Evolutionary conservation across 2,888 invertebrate species (phyloP).

Genomic region (Polyommatus iphigenia): DNA sequence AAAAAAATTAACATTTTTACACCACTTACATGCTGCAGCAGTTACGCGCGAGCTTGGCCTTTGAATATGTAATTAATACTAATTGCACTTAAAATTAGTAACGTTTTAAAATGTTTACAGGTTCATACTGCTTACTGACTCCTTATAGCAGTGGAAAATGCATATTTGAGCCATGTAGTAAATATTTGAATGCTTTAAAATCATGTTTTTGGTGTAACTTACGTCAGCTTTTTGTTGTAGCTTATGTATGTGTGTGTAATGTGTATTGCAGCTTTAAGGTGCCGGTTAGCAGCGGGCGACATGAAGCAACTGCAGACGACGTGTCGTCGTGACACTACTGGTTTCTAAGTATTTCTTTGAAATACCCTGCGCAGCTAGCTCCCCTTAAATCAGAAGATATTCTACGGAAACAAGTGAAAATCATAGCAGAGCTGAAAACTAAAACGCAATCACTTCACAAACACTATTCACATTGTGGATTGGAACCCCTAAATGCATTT

Average conservation of each 20-base stretch:
- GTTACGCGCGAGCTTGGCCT: background rate
- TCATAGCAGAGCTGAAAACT: background rate
- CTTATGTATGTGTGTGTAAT: too few species aligned
- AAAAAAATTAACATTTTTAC: background rate
- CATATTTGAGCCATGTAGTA: background rate
- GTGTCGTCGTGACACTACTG: too few species aligned
- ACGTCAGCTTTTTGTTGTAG: too few species aligned
- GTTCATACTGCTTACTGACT: background rate
- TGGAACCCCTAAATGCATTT: slow-evolving; percentile 7
- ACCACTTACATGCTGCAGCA: background rate
- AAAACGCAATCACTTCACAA: background rate
- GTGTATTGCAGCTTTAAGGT: too few species aligned
- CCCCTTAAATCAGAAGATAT: too few species aligned
- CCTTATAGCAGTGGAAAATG: background rate
- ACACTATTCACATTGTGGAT: slow-evolving; percentile 3
- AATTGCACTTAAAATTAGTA: background rate
- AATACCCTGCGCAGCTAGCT: too few species aligned
- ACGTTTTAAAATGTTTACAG: background rate
- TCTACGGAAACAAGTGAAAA: too few species aligned
- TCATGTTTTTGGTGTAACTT: too few species aligned
- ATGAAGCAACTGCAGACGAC: too few species aligned
- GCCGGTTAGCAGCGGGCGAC: too few species aligned
- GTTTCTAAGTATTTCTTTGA: too few species aligned
- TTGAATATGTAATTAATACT: slow-evolving; percentile 4
- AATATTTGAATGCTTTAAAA: background rate